Evolutionary conservation across 2,797 vertebrate genomes (phyloP).

Genomic region (Alfaro cultratus): DNA sequence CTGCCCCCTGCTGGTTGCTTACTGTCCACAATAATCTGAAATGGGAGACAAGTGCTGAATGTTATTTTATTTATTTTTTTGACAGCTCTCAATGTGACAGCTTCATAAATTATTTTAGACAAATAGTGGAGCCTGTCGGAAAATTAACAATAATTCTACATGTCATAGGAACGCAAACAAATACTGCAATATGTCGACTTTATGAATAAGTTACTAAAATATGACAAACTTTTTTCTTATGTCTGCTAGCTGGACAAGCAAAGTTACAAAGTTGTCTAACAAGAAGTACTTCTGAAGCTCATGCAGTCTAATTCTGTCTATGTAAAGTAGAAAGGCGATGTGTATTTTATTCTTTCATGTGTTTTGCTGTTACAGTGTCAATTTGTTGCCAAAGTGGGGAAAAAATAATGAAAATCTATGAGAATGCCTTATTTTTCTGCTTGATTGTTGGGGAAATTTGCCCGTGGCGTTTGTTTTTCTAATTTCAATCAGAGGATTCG

Average conservation of each 20-base stretch:
- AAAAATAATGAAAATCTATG: background rate
- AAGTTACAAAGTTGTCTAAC: background rate
- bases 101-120: background rate
- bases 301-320: no score
- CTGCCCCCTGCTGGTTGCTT: conserved; percentile 51
- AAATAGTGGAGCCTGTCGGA: background rate
- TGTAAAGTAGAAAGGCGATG: background rate
- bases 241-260: background rate
- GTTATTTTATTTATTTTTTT: background rate
- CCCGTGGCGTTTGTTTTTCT: background rate
- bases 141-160: background rate
- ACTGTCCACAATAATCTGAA: background rate
- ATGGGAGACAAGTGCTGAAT: background rate
- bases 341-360: background rate
- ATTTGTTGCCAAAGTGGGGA: background rate
- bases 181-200: background rate
- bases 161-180: background rate
- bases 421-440: background rate
- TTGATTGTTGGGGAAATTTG: background rate
- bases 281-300: background rate
- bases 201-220: background rate
- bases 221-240: background rate
- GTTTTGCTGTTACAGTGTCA: background rate
- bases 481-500: background rate
- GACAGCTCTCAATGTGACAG: background rate